Evolutionary conservation across 1,140 invertebrate species (phyloP), one percentile per base, ranked within the genome.

Genomic region (Agraylea sexmaculata): DNA sequence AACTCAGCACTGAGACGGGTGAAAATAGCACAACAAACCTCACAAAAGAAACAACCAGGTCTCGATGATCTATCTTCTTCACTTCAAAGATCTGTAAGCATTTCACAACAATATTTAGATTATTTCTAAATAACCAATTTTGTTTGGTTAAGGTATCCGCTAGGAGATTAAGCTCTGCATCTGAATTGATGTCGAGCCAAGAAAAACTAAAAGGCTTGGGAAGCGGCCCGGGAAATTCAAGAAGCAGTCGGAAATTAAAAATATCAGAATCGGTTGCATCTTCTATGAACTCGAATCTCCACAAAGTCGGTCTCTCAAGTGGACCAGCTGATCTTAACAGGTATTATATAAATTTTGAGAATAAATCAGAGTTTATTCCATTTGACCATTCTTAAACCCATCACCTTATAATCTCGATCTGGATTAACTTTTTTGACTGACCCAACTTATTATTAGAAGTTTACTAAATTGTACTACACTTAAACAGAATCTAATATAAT

Each of bases 1-100:
- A 97, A 95, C 64, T 92, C 92, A 12, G 91, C 89, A 5, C 59
- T 97, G 31, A 69, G 89, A 1, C 83, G 88, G 51, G 85, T 91
- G 1, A 87, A 88, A 58, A 67, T 81, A 16, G 87, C 88, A 1
- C 86, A 89, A 59, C 79, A 86, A 56, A 81, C 83, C 1, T 78
- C 83, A 7, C 55, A 74, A 19, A 61, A 47, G 58, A 73, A 45
- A 73, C 77, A 22, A 71, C 81, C 50, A 10, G 52, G 17, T 11
- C 47, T 53, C 10, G 65, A 68, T 27, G 65, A 68, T 43, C 58
- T 65, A 37, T 55, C 60, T 19, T 55, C 62, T 1, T 64, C 62
- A 1, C 47, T 68, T 19, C 65, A 66, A 40, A 55, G 64, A 61
- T 68, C 65, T 13, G 65, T 68, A 27, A 56, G 60, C 53, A 15